Evolutionary conservation across 2,113 vertebrate genomes (phyloP).

Genomic region (Elachura formosa): DNA sequence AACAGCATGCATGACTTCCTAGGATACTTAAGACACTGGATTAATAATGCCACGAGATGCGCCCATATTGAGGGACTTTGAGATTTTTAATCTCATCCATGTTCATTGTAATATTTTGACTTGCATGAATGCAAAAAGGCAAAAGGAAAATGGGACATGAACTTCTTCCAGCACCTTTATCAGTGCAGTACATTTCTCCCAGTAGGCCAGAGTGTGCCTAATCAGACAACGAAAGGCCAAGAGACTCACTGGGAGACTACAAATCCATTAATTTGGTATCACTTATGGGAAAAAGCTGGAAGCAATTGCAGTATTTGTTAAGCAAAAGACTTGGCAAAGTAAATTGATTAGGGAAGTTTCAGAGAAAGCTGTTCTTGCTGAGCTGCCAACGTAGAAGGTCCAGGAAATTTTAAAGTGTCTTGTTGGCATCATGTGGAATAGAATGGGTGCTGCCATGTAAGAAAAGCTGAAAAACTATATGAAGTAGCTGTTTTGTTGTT

Average conservation of each 20-base stretch:
- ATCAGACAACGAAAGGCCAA: constrained; percentile 52
- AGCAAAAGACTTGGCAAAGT: constrained; percentile 58
- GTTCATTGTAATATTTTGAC: not conserved
- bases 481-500: not conserved
- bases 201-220: constrained; percentile 9
- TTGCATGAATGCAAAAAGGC: not conserved
- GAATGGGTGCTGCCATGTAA: not conserved
- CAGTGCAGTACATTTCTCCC: constrained; percentile 43
- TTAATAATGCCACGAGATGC: constrained; percentile 8
- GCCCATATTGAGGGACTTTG: not conserved
- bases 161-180: constrained; percentile 56
- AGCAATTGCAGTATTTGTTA: constrained; percentile 59
- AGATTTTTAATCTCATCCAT: not conserved
- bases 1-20: not conserved
- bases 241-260: constrained; percentile 46
- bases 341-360: constrained; percentile 69
- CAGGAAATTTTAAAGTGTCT: constrained; percentile 25
- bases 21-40: not conserved
- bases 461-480: not conserved
- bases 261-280: constrained; percentile 62
- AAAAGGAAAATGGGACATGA: constrained; percentile 14
- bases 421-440: not conserved
- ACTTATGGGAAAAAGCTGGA: constrained; percentile 62
- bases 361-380: constrained; percentile 55
- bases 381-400: constrained; percentile 51